Evolutionary conservation across 2,113 vertebrate genomes (phyloP).

Genomic region (Indicator maculatus): DNA sequence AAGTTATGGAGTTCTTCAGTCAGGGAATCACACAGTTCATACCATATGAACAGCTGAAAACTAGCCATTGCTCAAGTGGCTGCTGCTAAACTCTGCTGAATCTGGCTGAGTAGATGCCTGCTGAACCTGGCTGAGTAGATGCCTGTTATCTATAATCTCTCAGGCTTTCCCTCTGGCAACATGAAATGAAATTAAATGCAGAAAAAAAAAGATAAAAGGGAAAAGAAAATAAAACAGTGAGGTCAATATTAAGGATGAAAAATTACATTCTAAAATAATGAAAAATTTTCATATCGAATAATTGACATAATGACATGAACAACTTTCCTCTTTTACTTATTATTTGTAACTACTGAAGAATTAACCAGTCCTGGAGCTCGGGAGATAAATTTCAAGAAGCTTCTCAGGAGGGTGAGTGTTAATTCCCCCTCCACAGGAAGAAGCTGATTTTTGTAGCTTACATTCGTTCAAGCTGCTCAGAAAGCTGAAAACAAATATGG

Average conservation of each 20-base stretch:
- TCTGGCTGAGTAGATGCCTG: background rate
- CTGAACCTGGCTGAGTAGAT: constrained; percentile 14
- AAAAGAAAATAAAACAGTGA: background rate
- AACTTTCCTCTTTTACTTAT: background rate
- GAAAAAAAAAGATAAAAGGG: background rate
- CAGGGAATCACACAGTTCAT: background rate
- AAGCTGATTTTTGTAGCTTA: background rate
- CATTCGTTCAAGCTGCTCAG: background rate
- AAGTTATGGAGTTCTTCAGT: background rate
- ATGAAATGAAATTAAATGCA: background rate
- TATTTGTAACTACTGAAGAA: constrained; percentile 16
- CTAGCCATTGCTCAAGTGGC: background rate
- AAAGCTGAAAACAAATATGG: background rate
- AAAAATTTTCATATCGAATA: background rate
- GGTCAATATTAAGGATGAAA: constrained; percentile 23
- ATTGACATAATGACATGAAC: background rate
- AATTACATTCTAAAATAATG: constrained; percentile 4
- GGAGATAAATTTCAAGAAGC: background rate
- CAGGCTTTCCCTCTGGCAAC: constrained; percentile 42
- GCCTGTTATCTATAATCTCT: background rate
- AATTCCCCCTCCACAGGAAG: background rate
- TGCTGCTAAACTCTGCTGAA: constrained; percentile 3
- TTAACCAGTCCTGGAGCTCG: background rate
- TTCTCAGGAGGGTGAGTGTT: background rate
- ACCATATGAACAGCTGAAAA: background rate